Evolutionary conservation across 1,140 invertebrate genomes (phyloP).

Genomic region (Sycophila sp.): DNA sequence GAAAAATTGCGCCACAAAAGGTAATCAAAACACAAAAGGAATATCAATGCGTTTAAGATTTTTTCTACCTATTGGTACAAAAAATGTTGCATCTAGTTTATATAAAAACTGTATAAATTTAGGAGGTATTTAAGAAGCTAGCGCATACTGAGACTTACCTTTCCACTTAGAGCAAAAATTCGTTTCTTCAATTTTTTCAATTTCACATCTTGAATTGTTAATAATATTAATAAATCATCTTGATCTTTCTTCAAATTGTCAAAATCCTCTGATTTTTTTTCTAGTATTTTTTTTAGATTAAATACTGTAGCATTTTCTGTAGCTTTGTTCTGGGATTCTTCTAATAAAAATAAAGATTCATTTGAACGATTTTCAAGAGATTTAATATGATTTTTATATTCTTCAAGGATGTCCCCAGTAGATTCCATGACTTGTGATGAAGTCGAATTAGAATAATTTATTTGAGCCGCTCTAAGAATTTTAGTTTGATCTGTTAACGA

Average conservation of each 20-base stretch:
- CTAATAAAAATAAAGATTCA: slow-evolving; percentile 46
- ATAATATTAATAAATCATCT: slow-evolving; percentile 86
- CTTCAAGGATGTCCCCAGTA: too few species aligned
- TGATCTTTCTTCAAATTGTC: slow-evolving; percentile 85
- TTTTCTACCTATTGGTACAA: too few species aligned
- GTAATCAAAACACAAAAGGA: too few species aligned
- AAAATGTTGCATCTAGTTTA: too few species aligned
- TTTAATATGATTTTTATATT: slow-evolving; percentile 50
- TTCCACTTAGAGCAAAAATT: slow-evolving; percentile 76
- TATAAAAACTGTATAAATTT: too few species aligned
- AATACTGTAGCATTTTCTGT: slow-evolving; percentile 43
- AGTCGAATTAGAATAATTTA: slow-evolving; percentile 48
- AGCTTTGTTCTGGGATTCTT: slow-evolving; percentile 48
- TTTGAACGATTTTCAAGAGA: slow-evolving; percentile 54
- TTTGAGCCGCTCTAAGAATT: slow-evolving; percentile 77
- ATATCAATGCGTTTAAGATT: too few species aligned
- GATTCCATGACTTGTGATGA: too few species aligned
- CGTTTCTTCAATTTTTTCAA: slow-evolving; percentile 76
- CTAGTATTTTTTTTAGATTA: slow-evolving; percentile 55
- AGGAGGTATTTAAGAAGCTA: too few species aligned
- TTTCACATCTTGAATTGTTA: slow-evolving; percentile 86
- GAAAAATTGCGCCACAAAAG: too few species aligned
- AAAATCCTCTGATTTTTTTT: slow-evolving; percentile 70
- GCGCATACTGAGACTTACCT: too few species aligned
- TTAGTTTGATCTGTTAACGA: slow-evolving; percentile 90